Percentiles rank a stretch among this genome's conserved stretches.
phyloP scores from a whole-genome alignment of 1,140 invertebrate species.

The Idris sp. region DNA sequence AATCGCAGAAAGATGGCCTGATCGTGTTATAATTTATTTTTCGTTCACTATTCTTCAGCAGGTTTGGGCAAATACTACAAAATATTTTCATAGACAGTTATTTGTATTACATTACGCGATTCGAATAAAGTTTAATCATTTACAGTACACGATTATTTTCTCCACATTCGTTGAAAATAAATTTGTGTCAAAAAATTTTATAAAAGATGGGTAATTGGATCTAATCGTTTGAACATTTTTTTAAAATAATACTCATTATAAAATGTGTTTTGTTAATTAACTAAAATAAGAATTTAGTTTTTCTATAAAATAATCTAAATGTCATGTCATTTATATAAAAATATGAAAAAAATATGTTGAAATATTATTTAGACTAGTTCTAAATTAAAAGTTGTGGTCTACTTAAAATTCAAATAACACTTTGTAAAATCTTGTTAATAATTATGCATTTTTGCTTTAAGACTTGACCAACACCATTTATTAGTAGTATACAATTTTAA shows the following conservation, averaged over 20 bases:
- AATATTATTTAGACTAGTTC: too few relatives aligned
- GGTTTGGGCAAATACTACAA: conserved; percentile 65
- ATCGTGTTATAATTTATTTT: conserved; percentile 56
- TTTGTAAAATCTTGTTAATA: too few relatives aligned
- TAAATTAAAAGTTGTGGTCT: conserved; percentile 1
- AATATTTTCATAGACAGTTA: conserved; percentile 60
- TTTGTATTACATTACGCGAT: conserved; percentile 56
- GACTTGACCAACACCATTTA: conserved; percentile 16
- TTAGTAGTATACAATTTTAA: conserved; percentile 32
- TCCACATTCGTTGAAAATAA: conserved; percentile 55
- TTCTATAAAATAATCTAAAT: conserved; percentile 8
- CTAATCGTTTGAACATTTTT: too few relatives aligned
- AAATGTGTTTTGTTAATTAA: too few relatives aligned
- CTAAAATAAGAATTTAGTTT: too few relatives aligned
- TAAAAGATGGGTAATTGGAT: conserved; percentile 55
- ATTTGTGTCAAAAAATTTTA: conserved; percentile 11
- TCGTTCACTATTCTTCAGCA: conserved; percentile 54
- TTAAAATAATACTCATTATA: too few relatives aligned
- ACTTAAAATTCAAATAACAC: conserved; percentile 23
- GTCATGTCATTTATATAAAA: conserved; percentile 28
- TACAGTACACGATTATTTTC: conserved; percentile 52
- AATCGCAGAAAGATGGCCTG: conserved; percentile 52
- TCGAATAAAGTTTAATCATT: conserved; percentile 49
- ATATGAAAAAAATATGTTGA: conserved; percentile 32
- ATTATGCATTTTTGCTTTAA: too few relatives aligned